Percentiles rank a stretch among this genome's conserved stretches.
Evolutionary conservation across 2,113 vertebrate species (phyloP).

Genomic region (Carassius gibelio): DNA sequence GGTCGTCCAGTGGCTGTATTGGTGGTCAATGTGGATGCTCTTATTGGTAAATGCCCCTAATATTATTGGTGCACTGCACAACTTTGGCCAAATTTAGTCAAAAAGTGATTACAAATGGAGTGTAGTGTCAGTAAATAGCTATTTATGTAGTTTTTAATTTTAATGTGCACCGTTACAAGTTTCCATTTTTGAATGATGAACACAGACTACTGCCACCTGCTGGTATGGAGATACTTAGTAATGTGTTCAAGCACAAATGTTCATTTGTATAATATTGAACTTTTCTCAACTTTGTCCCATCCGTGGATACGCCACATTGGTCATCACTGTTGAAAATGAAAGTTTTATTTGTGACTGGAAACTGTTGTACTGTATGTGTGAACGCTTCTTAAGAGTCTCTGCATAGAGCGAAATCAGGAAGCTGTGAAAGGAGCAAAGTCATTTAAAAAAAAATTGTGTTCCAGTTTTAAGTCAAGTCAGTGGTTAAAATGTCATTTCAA

Average conservation of each 20-base stretch:
- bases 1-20: not conserved
- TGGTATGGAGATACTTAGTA: not conserved
- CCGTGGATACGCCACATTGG: not conserved
- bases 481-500: conserved; percentile 58
- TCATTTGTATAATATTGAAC: not conserved
- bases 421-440: conserved; percentile 65
- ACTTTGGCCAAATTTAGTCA: not conserved
- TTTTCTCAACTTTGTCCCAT: not conserved
- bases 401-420: conserved; percentile 52
- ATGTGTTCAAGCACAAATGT: not conserved
- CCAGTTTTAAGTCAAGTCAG: conserved; percentile 61
- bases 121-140: not conserved
- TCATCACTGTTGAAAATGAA: not conserved
- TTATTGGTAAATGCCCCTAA: not conserved
- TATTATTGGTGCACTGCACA: not conserved
- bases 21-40: not conserved
- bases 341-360: not conserved
- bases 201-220: not conserved
- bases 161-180: not conserved
- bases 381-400: conserved; percentile 29
- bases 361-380: conserved; percentile 6
- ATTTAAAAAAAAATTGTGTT: conserved; percentile 67
- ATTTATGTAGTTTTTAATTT: too few relatives aligned
- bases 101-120: not conserved
- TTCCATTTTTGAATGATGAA: not conserved